A percentile compares a stretch with the other conserved stretches of the same genome.
Evolutionary conservation across 2,888 invertebrate genomes (phyloP).

Genomic region (Idaea aversata): DNA sequence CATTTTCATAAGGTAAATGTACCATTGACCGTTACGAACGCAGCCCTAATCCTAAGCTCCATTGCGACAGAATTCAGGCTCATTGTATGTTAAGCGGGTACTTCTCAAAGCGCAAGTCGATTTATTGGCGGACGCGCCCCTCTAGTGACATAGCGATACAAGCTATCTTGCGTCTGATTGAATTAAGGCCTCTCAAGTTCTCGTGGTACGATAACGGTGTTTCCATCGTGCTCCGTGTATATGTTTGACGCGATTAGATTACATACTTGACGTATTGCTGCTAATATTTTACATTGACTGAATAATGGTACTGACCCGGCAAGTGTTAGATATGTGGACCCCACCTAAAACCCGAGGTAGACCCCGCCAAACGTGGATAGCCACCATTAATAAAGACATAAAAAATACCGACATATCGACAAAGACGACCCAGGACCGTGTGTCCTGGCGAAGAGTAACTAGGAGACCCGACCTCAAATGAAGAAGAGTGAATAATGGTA

Average conservation of each 20-base stretch:
- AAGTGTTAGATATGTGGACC: too few relatives aligned
- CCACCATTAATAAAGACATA: too few relatives aligned
- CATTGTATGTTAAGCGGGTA: slow-evolving; percentile 79
- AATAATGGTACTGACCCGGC: slow-evolving; percentile 6
- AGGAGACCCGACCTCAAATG: too few relatives aligned
- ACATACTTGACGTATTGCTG: slow-evolving; percentile 16
- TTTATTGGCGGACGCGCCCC: slow-evolving; percentile 75
- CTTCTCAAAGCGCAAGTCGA: slow-evolving; percentile 66
- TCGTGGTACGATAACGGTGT: slow-evolving; percentile 47
- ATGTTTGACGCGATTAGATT: slow-evolving; percentile 40
- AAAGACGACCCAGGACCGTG: too few relatives aligned
- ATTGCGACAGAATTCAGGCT: slow-evolving; percentile 66
- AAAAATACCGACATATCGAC: too few relatives aligned
- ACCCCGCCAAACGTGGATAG: too few relatives aligned
- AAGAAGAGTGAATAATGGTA: too few relatives aligned
- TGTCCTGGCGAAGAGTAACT: too few relatives aligned
- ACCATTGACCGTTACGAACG: slow-evolving; percentile 43
- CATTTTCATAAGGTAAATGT: slow-evolving; percentile 33
- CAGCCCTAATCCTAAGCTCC: slow-evolving; percentile 52
- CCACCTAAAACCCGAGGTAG: too few relatives aligned
- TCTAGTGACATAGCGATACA: slow-evolving; percentile 56
- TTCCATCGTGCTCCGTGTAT: slow-evolving; percentile 32
- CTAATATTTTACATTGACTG: slow-evolving; percentile 6
- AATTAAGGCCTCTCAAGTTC: slow-evolving; percentile 52
- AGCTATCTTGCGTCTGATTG: slow-evolving; percentile 48